Evolutionary conservation across 64 coral and sea anemone genomes (phyloP), one percentile per base, ranked within the genome.

Genomic region (Montipora efflorescens): DNA sequence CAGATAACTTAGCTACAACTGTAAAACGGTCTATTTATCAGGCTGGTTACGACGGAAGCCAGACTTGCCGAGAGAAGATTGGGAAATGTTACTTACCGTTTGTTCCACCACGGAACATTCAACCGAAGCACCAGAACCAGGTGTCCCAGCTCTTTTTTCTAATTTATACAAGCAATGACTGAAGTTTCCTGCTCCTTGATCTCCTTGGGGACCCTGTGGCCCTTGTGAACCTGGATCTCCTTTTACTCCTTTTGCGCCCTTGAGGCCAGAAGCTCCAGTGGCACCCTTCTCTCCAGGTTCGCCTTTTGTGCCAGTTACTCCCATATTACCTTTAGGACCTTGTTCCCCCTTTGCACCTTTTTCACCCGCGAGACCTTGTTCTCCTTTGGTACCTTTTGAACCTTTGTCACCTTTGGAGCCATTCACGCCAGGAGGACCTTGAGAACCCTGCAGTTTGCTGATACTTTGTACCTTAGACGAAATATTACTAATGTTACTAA

Each of bases 351-450:
- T 18, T 15, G 9, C 46, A 8, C 94, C 94, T 59, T 21, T 76
- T 2, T 1, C 12, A 21, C 94, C 93, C 72, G 48, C 18, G 11
- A 15, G 7, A 15, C 94, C 94, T 50, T 87, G 47, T 5, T 75
- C 13, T 72, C 94, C 94, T 61, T 57, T 45, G 1, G 14, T 1
- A 16, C 94, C 94, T 19, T 9, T 72, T 68, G 68, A 21, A 86
- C 93, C 93, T 50, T 0, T 14, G 19, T 90, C 80, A 78, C 93
- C 93, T 69, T 79, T 79, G 13, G 68, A 55, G 3, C 90, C 90
- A 53, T 91, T 91, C 9, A 72, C 19, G 21, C 90, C 90, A 36
- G 78, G 20, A 1, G 48, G 79, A 16, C 90, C 90, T 81, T 8
- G 48, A 1, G 82, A 19, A 5, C 82, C 82, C 50, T 86, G 62